Evolutionary conservation across 2,888 invertebrate species (phyloP).

Genomic region (Falcaria lacertinaria): DNA sequence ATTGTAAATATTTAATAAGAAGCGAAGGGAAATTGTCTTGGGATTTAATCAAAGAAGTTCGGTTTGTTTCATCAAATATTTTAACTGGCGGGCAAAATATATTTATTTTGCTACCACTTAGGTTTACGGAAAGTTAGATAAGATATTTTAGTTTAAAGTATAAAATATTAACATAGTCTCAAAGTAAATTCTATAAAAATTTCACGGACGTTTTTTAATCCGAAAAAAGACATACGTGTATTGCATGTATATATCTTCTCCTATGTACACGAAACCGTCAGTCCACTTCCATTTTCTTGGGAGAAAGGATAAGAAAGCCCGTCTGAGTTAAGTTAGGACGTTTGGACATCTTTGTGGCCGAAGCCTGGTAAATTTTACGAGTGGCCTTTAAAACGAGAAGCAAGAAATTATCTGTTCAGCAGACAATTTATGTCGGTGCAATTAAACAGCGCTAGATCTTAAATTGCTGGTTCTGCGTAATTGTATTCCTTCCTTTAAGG

Average conservation of each 20-base stretch:
- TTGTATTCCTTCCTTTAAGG: constrained; percentile 64
- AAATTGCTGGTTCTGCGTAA: constrained; percentile 66
- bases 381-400: constrained; percentile 46
- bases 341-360: constrained; percentile 23
- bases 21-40: constrained; percentile 26
- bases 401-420: constrained; percentile 61
- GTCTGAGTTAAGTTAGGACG: constrained; percentile 21
- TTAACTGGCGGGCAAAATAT: background rate
- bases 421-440: constrained; percentile 63
- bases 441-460: constrained; percentile 64
- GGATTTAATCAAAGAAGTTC: constrained; percentile 35
- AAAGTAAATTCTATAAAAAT: too few relatives aligned
- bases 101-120: too few relatives aligned
- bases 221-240: too few relatives aligned
- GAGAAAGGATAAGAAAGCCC: constrained; percentile 8
- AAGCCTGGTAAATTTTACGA: constrained; percentile 46
- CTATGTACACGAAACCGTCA: background rate
- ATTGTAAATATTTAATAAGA: constrained; percentile 44
- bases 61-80: constrained; percentile 14
- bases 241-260: background rate
- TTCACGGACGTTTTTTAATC: too few relatives aligned
- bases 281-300: background rate
- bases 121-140: too few relatives aligned
- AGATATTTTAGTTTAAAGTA: too few relatives aligned
- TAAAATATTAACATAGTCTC: too few relatives aligned